Evolutionary conservation across 1,140 invertebrate species (phyloP).

Genomic region (Drosophila funebris): DNA sequence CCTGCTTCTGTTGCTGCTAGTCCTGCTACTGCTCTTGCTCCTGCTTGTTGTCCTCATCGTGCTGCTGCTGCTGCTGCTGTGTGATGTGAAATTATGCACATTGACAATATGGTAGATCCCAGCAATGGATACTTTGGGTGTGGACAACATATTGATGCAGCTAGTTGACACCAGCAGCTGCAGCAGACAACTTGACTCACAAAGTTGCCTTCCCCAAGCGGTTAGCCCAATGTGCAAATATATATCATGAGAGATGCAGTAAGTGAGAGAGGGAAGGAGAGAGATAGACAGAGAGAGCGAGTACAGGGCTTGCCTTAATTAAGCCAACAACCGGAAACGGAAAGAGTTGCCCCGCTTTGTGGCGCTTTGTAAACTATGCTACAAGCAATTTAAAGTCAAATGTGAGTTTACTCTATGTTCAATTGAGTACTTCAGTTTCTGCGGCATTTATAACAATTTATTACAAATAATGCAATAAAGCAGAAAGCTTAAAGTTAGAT

Average conservation of each 20-base stretch:
- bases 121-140: constrained; percentile 61
- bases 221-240: constrained; percentile 23
- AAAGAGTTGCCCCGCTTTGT: background rate
- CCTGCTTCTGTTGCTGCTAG: background rate
- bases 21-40: background rate
- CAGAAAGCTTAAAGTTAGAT: no score
- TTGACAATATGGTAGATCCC: constrained; percentile 52
- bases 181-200: constrained; percentile 4
- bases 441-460: no score
- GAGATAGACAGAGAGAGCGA: background rate
- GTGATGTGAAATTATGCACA: constrained; percentile 73
- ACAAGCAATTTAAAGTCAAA: background rate
- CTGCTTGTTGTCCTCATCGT: background rate
- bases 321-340: constrained; percentile 15
- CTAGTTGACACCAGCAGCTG: constrained; percentile 44
- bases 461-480: no score
- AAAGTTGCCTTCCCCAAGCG: background rate
- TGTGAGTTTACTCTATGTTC: background rate
- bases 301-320: constrained; percentile 22
- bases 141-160: constrained; percentile 66
- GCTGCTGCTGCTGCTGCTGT: constrained; percentile 6
- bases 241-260: constrained; percentile 11
- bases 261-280: no score
- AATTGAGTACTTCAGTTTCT: no score
- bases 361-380: background rate